Conservation (phyloP, 2,888 invertebrate species). For the Cacoxenus indagator region DNA sequence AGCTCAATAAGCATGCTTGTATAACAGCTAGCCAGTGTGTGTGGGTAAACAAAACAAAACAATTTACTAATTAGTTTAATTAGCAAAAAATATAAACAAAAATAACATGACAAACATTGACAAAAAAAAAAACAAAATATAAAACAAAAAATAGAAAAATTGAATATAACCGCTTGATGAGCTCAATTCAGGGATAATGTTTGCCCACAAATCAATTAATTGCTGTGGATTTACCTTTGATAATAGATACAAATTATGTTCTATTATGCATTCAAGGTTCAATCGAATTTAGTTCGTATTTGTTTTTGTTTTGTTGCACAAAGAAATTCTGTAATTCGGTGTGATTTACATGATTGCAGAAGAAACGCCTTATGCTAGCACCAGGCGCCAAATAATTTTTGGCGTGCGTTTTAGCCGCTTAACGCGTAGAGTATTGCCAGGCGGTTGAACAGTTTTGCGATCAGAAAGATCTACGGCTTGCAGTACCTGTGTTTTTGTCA, state of each 20-base stretch:
- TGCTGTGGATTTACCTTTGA: background rate
- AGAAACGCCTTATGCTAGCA: background rate
- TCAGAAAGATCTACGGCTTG: background rate
- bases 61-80: constrained; percentile 56
- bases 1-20: background rate
- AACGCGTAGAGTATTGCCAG: background rate
- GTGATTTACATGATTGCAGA: background rate
- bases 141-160: background rate
- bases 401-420: background rate
- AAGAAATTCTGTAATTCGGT: background rate
- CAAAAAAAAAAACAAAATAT: background rate
- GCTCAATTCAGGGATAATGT: background rate
- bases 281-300: too few relatives aligned
- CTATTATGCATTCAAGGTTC: too few relatives aligned
- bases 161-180: background rate
- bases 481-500: background rate
- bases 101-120: background rate
- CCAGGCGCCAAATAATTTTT: background rate
- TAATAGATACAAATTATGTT: background rate
- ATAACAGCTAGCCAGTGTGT: background rate
- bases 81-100: constrained; percentile 33
- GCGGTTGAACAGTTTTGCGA: background rate
- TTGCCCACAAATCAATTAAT: background rate
- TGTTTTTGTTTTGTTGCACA: too few relatives aligned
- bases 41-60: constrained; percentile 30